Evolutionary conservation across 2,113 vertebrate genomes (phyloP).

Genomic region (Periophthalmodon schlosseri): DNA sequence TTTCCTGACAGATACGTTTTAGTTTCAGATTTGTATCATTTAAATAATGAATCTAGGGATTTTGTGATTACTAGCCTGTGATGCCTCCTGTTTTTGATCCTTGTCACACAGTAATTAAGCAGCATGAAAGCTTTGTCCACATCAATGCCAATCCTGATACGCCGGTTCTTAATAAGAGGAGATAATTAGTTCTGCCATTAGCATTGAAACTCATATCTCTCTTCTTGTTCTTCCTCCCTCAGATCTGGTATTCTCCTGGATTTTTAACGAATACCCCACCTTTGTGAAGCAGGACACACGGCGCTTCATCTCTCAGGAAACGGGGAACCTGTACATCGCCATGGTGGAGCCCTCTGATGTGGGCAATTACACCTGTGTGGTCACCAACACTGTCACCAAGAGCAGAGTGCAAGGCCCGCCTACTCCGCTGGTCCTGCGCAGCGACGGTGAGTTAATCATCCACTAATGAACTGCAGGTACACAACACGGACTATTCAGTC

Average conservation of each 20-base stretch:
- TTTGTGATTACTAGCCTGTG: not conserved
- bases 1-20: not conserved
- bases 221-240: slow-evolving; percentile 49
- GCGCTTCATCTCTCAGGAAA: slow-evolving; percentile 95
- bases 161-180: not conserved
- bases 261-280: slow-evolving; percentile 94
- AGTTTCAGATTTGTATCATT: not conserved
- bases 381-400: slow-evolving; percentile 91
- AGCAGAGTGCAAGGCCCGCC: slow-evolving; percentile 87
- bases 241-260: slow-evolving; percentile 96
- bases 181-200: slow-evolving; percentile 10
- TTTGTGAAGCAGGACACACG: slow-evolving; percentile 92
- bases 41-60: not conserved
- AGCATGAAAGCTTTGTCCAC: slow-evolving; percentile 5
- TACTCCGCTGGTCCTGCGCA: slow-evolving; percentile 90
- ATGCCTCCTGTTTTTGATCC: slow-evolving; percentile 2
- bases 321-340: slow-evolving; percentile 94
- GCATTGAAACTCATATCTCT: slow-evolving; percentile 21
- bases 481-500: not conserved
- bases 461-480: not conserved
- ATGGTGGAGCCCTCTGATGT: slow-evolving; percentile 93
- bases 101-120: not conserved
- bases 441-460: slow-evolving; percentile 82
- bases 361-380: slow-evolving; percentile 96
- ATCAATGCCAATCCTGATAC: not conserved